Evolutionary conservation across 2,888 invertebrate genomes (phyloP).

Genomic region (Mellilla xanthometata): DNA sequence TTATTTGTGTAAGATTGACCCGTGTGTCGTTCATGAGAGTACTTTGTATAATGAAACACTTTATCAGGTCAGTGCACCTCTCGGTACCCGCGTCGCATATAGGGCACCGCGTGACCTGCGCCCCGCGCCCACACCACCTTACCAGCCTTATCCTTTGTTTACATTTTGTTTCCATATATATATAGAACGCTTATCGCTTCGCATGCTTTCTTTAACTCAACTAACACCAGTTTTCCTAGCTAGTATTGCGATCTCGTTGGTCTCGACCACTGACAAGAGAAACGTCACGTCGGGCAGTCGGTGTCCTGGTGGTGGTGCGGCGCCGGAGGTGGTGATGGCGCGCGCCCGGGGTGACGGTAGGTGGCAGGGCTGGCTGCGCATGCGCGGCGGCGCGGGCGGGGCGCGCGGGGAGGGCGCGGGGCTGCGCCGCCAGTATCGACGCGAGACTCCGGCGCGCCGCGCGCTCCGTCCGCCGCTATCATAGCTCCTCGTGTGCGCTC

Average conservation of each 20-base stretch:
- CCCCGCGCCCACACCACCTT: conserved; percentile 30
- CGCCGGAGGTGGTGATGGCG: conserved; percentile 18
- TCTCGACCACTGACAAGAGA: conserved; percentile 10
- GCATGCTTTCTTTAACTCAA: conserved; percentile 15
- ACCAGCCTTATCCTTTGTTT: no score
- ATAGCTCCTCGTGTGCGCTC: conserved; percentile 41
- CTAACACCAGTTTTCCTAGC: conserved; percentile 6
- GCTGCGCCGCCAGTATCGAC: conserved; percentile 77
- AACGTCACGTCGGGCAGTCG: not conserved
- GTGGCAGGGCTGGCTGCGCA: conserved; percentile 25
- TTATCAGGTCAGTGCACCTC: conserved; percentile 2
- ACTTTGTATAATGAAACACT: not conserved
- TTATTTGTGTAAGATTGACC: no score
- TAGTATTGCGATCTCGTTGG: conserved; percentile 7
- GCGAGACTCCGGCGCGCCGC: conserved; percentile 81
- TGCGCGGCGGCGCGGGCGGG: conserved; percentile 45
- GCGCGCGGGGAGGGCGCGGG: conserved; percentile 48
- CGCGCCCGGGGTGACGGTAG: conserved; percentile 24
- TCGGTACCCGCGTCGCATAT: conserved; percentile 1
- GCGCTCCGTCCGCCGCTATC: conserved; percentile 68
- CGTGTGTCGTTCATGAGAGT: no score
- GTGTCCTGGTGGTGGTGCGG: conserved; percentile 1
- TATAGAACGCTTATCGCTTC: not conserved
- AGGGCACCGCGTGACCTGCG: conserved; percentile 25
- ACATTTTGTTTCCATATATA: no score